A percentile compares a stretch with the other conserved stretches of the same genome.
phyloP scores from a whole-genome alignment of 2,888 invertebrate species.

The Microdon myrmicae region DNA sequence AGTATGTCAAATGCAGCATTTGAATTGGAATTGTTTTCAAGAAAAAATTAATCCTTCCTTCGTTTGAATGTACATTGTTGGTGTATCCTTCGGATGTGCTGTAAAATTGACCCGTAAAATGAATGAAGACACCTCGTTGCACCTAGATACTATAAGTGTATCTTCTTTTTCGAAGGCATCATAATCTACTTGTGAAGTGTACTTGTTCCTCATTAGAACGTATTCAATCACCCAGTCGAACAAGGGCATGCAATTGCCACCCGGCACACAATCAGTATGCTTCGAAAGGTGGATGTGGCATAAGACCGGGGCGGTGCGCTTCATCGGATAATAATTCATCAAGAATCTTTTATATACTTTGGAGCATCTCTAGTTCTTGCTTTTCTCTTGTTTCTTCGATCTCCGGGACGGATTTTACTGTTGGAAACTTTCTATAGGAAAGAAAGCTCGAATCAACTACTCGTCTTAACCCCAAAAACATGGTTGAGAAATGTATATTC shows the following conservation, averaged over 20 bases:
- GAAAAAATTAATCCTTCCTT: no score
- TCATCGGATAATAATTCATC: slow-evolving; percentile 15
- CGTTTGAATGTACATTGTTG: no score
- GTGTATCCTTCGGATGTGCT: no score
- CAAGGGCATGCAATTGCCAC: slow-evolving; percentile 26
- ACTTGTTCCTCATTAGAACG: slow-evolving; percentile 30
- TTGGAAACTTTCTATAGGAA: neutral
- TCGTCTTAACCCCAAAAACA: slow-evolving; percentile 42
- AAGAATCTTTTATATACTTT: slow-evolving; percentile 10
- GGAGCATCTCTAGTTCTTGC: slow-evolving; percentile 31
- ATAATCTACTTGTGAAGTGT: slow-evolving; percentile 23
- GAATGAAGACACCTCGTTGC: slow-evolving; percentile 33
- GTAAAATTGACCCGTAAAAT: slow-evolving; percentile 37
- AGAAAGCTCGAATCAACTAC: slow-evolving; percentile 22
- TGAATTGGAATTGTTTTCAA: no score
- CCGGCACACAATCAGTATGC: neutral
- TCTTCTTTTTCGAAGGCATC: no score
- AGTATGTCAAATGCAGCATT: no score
- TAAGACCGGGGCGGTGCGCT: neutral
- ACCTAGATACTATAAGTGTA: slow-evolving; percentile 38
- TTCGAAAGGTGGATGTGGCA: neutral
- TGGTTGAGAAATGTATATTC: no score
- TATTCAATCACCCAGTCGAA: slow-evolving; percentile 26
- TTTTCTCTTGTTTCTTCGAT: slow-evolving; percentile 8
- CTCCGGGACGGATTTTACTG: neutral